These are phyloP conservation scores for Drosophila suboccidentalis DNA, from an alignment of 2,888 invertebrate species.

Conservation along the genomic window DNA sequence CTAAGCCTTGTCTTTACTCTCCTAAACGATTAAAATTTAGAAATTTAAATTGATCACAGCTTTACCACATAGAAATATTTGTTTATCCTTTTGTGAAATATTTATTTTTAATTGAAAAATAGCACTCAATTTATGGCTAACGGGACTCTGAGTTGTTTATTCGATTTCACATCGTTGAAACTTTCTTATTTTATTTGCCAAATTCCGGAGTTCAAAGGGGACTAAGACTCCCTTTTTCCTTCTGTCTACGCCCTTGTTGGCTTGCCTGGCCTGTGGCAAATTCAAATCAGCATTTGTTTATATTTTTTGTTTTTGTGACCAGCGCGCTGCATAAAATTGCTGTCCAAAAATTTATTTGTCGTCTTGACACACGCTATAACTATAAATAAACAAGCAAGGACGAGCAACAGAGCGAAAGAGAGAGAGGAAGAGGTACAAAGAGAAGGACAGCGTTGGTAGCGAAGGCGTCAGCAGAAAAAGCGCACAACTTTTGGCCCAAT, in stretches of 20 bases:
- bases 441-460: not conserved
- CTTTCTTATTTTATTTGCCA: not conserved
- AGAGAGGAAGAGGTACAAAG: not conserved
- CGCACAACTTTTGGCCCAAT: conserved; percentile 60
- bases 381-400: conserved; percentile 59
- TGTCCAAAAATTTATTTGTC: conserved; percentile 63
- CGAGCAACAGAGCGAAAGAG: not conserved
- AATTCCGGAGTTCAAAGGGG: not conserved
- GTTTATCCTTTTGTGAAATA: too few relatives aligned
- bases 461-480: conserved; percentile 9
- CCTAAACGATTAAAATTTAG: too few relatives aligned
- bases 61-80: too few relatives aligned
- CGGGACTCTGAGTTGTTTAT: too few relatives aligned
- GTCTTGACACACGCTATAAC: conserved; percentile 57
- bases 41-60: too few relatives aligned
- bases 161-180: not conserved
- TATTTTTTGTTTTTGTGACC: conserved; percentile 29
- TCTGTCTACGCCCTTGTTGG: not conserved
- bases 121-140: too few relatives aligned
- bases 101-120: too few relatives aligned
- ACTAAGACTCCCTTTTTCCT: not conserved
- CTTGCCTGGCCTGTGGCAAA: conserved; percentile 32
- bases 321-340: conserved; percentile 64
- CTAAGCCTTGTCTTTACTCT: too few relatives aligned
- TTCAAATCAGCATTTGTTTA: conserved; percentile 49